Base-by-base conservation (phyloP, 2,113 vertebrate genomes). In the Leptosomus discolor region DNA sequence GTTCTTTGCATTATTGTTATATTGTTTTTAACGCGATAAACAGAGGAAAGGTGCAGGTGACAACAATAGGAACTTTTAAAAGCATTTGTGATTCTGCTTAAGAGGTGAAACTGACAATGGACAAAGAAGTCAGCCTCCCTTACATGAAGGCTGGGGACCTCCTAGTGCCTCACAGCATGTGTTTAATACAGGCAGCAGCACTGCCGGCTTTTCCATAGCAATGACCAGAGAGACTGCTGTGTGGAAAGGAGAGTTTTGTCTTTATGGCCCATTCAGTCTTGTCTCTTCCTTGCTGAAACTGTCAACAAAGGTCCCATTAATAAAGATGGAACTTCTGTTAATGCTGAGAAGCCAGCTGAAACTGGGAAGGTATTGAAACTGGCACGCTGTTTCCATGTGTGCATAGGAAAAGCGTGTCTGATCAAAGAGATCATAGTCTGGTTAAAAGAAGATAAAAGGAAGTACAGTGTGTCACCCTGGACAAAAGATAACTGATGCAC, bases 291-390 rank as follows among this genome's bases (percentile, higher is more conserved):
- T 58, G 29, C 82, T 83, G 70, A 54, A 82, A 36, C 45, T 74
- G n/a, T 50, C 67, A 70, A 85, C 85, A 96, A 60, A 74, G 71
- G 24, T 71, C 58, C 75, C 46, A 36, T 76, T 88, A 75, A 73
- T 57, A 36, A 70, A 63, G 30, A 58, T 5, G 23, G 24, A 61
- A 8, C 36, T 95, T 90, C 3, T 53, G 32, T 65, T 80, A 54
- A 36, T 12, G 20, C 46, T 29, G 70, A 43, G 58, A 80, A 60
- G 48, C 24, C 51, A 21, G n/a, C 51, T 78, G 93, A 50, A 75
- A 46, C 37, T 63, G 46, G 71, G 34, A 74, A 56, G 41, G 32
- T 67, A 58, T 41, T 74, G 80, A 81, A 57, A 67, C 19, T 36
- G 82, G 36, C 85, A 36, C 17, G 1, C 36, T 43, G 16, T 50